Base-by-base conservation (phyloP, 2,888 invertebrate genomes). In the Lasioglossum pauxillum region DNA sequence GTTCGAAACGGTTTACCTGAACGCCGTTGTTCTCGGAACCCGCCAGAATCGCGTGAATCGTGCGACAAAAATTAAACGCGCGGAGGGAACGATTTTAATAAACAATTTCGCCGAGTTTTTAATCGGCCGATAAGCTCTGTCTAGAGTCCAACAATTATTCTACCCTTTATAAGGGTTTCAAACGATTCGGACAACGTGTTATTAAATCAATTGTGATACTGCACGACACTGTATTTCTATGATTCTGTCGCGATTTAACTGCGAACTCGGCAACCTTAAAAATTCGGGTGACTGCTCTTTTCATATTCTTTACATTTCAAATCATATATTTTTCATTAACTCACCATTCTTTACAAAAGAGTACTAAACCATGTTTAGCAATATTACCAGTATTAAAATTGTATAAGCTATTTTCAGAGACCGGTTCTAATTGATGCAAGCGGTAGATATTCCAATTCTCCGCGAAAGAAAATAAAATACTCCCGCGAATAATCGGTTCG, bases 1-100 rank as follows among this genome's bases (percentile, higher is more conserved):
- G 73, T 77, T 85, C 27, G 46, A 71, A 83, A 83, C 60, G 75
- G 74, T 78, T 84, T 53, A 57, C 75, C 84, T 53, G 41, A 27
- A 57, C 82, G 60, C 23, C 38, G 75, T 64, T 75, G 57, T 83
- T 83, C 83, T 31, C 19, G 49, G 83, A 83, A 31, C 49, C 31
- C 72, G 53, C 35, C n/a, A 27, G 5, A 57, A 75, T 83, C 64
- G 57, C 44, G 38, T 60, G 60, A 76, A 60, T 19, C 35, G 82
- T 73, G 49, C n/a, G 80, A 46, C 38, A 49, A 46, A 69, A 67
- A 23, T 73, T 74, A 7, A 31, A 64, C 64, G 16, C 31, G 64
- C 31, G 16, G 31, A 64, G 2, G 31, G 31, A 31, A 7, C 31
- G 31, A 31, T 31, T 64, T 64, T 31, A 31, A 64, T 64, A 64